These are phyloP conservation scores for Excalfactoria chinensis DNA, from an alignment of 2,113 vertebrate genomes.

Conservation along the genomic window DNA sequence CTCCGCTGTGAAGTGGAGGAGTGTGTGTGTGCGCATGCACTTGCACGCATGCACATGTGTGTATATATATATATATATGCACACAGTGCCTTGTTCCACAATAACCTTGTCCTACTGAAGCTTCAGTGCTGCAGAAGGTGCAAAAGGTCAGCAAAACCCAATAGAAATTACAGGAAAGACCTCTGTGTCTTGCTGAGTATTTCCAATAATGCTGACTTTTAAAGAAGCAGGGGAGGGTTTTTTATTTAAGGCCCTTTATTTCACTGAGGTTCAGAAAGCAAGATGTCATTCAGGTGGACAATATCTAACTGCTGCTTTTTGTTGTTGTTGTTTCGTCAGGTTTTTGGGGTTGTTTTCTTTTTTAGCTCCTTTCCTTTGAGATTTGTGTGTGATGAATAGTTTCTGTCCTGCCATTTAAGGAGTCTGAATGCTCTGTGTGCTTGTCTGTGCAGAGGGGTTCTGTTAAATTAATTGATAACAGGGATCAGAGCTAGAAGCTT, in stretches of 20 bases:
- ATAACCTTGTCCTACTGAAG: background rate
- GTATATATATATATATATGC: too few species aligned
- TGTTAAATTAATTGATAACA: slow-evolving; percentile 86
- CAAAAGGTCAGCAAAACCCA: background rate
- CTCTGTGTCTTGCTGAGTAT: background rate
- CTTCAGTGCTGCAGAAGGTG: background rate
- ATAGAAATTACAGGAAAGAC: slow-evolving; percentile 8
- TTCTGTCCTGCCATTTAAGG: slow-evolving; percentile 67
- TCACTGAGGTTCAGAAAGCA: background rate
- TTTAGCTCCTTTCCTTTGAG: slow-evolving; percentile 33
- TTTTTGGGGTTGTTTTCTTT: background rate
- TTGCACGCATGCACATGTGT: rapidly evolving
- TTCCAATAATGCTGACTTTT: background rate
- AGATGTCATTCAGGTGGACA: slow-evolving; percentile 34
- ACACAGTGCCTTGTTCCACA: background rate
- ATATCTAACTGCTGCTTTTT: background rate
- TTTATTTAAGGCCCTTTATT: slow-evolving; percentile 15
- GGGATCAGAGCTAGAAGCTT: slow-evolving; percentile 79
- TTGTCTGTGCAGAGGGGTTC: slow-evolving; percentile 51
- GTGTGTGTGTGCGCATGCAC: rapidly evolving
- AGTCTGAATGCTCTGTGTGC: slow-evolving; percentile 75
- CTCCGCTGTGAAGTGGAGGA: background rate
- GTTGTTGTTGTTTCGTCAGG: too few species aligned
- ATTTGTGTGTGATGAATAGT: slow-evolving; percentile 72
- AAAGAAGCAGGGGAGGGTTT: background rate